These are phyloP conservation scores for Hippocampus mohnikei DNA, from an alignment of 2,113 vertebrate species.

Conservation along the genomic window DNA sequence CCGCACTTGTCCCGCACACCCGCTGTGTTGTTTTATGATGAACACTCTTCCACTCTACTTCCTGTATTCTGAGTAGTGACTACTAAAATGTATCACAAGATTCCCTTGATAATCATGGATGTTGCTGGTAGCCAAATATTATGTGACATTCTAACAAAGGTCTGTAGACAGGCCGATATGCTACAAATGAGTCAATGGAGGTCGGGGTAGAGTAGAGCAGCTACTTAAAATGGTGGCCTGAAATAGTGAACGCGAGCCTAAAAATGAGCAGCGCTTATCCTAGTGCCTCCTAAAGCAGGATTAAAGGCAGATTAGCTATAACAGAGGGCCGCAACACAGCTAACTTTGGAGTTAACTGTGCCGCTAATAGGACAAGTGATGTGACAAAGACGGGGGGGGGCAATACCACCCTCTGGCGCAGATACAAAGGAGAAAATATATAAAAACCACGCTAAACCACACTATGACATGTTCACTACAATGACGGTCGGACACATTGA, in stretches of 20 bases:
- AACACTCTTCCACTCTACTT: background rate
- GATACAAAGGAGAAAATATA: background rate
- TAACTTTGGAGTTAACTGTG: conserved; percentile 71
- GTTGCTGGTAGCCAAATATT: no score
- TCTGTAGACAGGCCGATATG: background rate
- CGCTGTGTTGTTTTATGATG: background rate
- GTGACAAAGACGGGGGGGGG: no score
- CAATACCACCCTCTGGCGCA: background rate
- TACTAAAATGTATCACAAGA: background rate
- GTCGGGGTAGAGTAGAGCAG: conserved; percentile 1
- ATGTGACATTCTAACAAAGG: no score
- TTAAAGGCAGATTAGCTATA: conserved; percentile 65
- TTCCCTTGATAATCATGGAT: no score
- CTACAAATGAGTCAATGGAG: background rate
- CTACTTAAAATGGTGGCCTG: conserved; percentile 19
- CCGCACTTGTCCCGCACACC: background rate
- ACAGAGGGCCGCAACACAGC: conserved; percentile 52
- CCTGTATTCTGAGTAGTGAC: background rate
- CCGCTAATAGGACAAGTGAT: conserved; percentile 54
- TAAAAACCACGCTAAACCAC: no score
- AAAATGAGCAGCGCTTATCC: conserved; percentile 57
- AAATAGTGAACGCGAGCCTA: conserved; percentile 56
- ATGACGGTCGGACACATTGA: no score
- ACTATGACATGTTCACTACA: no score
- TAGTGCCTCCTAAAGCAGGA: conserved; percentile 70